phyloP scores from a whole-genome alignment of 2,113 vertebrate genomes.

The Delphinus delphis region DNA sequence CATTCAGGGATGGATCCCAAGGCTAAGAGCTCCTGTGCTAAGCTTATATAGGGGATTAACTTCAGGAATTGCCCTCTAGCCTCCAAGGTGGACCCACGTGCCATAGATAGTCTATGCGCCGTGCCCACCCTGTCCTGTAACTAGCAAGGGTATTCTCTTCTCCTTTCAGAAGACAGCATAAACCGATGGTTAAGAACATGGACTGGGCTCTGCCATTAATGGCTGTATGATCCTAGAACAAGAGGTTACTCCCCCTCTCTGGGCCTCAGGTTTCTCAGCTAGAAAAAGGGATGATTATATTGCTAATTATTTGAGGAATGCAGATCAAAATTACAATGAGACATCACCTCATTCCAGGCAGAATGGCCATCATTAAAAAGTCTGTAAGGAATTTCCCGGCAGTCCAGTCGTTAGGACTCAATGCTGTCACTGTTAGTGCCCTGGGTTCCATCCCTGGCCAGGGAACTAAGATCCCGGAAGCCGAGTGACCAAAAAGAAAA shows the following conservation, averaged over 20 bases:
- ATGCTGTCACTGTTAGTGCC: too few relatives aligned
- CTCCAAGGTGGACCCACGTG: neutral
- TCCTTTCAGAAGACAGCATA: neutral
- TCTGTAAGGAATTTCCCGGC: too few relatives aligned
- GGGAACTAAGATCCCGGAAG: too few relatives aligned
- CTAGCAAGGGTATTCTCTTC: neutral
- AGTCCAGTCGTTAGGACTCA: too few relatives aligned
- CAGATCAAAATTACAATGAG: neutral
- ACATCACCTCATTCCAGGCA: neutral
- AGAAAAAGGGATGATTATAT: neutral
- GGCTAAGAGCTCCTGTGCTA: neutral
- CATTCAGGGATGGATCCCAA: neutral
- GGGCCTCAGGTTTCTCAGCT: neutral
- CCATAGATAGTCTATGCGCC: fast-evolving
- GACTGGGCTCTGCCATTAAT: neutral
- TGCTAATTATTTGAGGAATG: neutral
- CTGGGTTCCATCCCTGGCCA: too few relatives aligned
- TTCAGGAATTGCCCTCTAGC: neutral
- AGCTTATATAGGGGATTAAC: neutral
- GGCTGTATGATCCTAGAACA: neutral
- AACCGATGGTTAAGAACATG: neutral
- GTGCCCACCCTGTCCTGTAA: neutral
- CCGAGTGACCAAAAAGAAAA: too few relatives aligned
- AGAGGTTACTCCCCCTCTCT: neutral
- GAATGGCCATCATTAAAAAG: neutral